A percentile compares a stretch with the other conserved stretches of the same genome.
phyloP scores from a whole-genome alignment of 1,140 invertebrate genomes.

The Penaeus chinensis region DNA sequence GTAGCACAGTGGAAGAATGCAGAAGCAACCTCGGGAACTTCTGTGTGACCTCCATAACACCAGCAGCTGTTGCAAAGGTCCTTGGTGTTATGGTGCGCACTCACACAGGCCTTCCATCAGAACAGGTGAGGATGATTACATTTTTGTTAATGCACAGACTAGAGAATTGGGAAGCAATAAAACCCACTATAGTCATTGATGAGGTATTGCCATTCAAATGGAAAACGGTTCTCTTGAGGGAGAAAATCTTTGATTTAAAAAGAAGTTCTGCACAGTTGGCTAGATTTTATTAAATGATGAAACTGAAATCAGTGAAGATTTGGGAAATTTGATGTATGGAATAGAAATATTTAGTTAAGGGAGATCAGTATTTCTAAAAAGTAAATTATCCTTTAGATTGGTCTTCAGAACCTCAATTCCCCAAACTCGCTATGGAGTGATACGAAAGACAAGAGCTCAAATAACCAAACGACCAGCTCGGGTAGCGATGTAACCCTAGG shows the following conservation, averaged over 20 bases:
- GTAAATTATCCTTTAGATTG: slow-evolving; percentile 56
- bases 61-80: slow-evolving; percentile 85
- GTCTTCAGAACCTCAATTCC: slow-evolving; percentile 72
- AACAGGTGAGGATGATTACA: slow-evolving; percentile 29
- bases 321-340: no score
- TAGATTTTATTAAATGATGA: no score
- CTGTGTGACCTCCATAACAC: slow-evolving; percentile 78
- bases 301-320: no score
- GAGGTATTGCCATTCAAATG: no score
- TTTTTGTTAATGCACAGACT: slow-evolving; percentile 68
- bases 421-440: slow-evolving; percentile 66
- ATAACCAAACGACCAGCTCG: slow-evolving; percentile 32
- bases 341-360: no score
- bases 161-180: slow-evolving; percentile 63
- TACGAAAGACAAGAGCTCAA: slow-evolving; percentile 67
- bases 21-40: slow-evolving; percentile 83
- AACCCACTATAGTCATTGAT: not conserved
- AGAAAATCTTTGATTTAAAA: no score
- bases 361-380: not conserved
- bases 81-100: slow-evolving; percentile 88
- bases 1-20: slow-evolving; percentile 88
- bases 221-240: not conserved
- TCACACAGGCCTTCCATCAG: slow-evolving; percentile 75
- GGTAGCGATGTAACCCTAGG: slow-evolving; percentile 21
- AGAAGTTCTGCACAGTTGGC: no score